These are phyloP conservation scores for Tetrax tetrax DNA, from an alignment of 2,113 vertebrate genomes.

Conservation along the genomic window DNA sequence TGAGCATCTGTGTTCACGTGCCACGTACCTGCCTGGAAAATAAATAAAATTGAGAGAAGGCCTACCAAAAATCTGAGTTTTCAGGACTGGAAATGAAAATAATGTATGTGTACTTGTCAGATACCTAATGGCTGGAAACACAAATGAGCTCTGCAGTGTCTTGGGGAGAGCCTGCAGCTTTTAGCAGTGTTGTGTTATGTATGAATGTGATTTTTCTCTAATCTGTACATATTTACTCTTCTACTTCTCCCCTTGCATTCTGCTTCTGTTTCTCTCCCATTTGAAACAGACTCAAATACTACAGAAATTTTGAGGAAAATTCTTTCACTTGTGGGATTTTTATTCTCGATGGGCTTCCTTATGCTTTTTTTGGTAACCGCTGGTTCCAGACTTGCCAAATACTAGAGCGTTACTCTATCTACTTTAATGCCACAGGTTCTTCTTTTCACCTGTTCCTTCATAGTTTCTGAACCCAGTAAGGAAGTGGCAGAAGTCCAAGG, in stretches of 20 bases:
- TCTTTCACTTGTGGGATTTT: not conserved
- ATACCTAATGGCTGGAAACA: fast-evolving
- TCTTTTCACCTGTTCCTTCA: not conserved
- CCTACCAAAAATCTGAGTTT: not conserved
- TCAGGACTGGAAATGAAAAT: not conserved
- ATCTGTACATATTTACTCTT: not conserved
- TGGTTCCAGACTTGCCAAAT: not conserved
- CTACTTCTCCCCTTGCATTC: not conserved
- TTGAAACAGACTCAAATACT: not conserved
- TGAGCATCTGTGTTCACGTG: not conserved
- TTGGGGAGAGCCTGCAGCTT: not conserved
- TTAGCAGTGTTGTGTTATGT: not conserved
- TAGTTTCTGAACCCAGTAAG: not conserved
- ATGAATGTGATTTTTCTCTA: not conserved
- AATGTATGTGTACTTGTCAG: fast-evolving
- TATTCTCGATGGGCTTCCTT: not conserved
- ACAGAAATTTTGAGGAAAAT: not conserved
- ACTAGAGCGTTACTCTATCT: not conserved
- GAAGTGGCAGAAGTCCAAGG: not conserved
- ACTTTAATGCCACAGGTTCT: not conserved
- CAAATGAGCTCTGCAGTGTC: not conserved
- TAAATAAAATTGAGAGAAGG: not conserved
- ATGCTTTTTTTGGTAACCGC: not conserved
- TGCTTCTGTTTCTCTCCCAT: not conserved
- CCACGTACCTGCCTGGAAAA: not conserved